Base-by-base conservation (phyloP, 2,888 invertebrate genomes). In the Meteorus colon region DNA sequence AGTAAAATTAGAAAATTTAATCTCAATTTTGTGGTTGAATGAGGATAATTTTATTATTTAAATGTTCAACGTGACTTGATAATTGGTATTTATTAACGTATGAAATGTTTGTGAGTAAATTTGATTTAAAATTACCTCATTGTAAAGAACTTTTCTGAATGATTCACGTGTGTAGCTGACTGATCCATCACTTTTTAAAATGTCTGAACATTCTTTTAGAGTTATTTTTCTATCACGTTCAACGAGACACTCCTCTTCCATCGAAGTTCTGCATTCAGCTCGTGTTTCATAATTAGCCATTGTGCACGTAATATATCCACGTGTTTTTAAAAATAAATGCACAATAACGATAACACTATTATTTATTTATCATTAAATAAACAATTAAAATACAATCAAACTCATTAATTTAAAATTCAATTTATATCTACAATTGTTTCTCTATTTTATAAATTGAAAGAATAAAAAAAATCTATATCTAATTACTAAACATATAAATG, bases 161-260 rank as follows among this genome's bases (percentile, higher is more conserved):
- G 91, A 89, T 77, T 95, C 95, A 85, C 92, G 93, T 60, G 91
- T 92, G 84, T 93, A 94, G 79, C 91, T 91, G 12, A 83, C 82
- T 81, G 91, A 90, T 41, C 92, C 92, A 29, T 94, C 93, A 80
- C 92, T 92, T 73, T 92, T 92, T 86, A 95, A 89, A 73, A 94
- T 93, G 77, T 93, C 93, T 2, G 93, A 91, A 81, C 93, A 94
- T 82, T 93, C 93, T 86, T 93, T 92, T 82, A 95, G 86, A n/a
- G 93, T 91, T 1, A 91, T 90, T 80, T 92, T 84, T 75, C 94
- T 91, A 75, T 92, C 89, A 72, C 92, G 91, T 84, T 94, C 94
- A 82, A 92, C 90, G 4, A 93, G 91, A 86, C 92, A 93, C 85
- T 94, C 94, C 83, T 93, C 93, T 84, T 94, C 94, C 94, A 94